Base-by-base conservation (phyloP, 2,113 vertebrate species). In the Pitta sordida region DNA sequence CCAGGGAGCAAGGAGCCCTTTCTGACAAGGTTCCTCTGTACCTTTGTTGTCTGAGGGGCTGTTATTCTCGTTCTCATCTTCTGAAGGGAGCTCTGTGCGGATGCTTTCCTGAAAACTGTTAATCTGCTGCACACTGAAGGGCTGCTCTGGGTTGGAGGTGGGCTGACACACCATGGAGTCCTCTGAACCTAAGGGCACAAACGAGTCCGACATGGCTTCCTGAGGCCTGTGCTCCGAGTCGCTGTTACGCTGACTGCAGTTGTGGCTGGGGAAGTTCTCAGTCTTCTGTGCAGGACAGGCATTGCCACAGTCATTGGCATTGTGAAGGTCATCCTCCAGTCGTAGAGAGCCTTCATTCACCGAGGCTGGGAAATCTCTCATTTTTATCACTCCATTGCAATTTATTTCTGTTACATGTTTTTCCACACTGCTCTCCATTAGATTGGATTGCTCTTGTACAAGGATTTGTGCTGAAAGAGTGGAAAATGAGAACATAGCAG, bases 291-390 rank as follows among this genome's bases (percentile, higher is more conserved):
- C 29, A 64, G 75, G 93, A 94, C 91, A 77, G 44, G 77, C 91
- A 37, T 39, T 56, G 36, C 75, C 96, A 88, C 93, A 97, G 86
- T 97, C 84, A 91, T 99, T 99, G 82, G 98, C 98, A 13, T 99
- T 99, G 91, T 95, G 97, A 24, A 98, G 97, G 93, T 99, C 98
- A 68, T 98, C 98, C 83, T 97, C 97, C 7, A 98, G 97, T 37
- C 92, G 96, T 97, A 95, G 94, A 22, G 96, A 95, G 29, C 85
- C 96, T 36, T 97, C 91, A 13, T 90, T 96, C 91, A 96, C 86
- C 3, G 89, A 80, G 56, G 91, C 97, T 64, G 96, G 81, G 48
- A 97, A 97, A 13, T 96, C 92, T 43, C 81, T 46, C 90, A 92
- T 70, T 55, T 95, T 96, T 69, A 96, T 46, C 69, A 98, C 96